These are phyloP conservation scores for Parauchenoglanis ngamensis DNA, from an alignment of 2,797 vertebrate genomes.

Conservation along the genomic window DNA sequence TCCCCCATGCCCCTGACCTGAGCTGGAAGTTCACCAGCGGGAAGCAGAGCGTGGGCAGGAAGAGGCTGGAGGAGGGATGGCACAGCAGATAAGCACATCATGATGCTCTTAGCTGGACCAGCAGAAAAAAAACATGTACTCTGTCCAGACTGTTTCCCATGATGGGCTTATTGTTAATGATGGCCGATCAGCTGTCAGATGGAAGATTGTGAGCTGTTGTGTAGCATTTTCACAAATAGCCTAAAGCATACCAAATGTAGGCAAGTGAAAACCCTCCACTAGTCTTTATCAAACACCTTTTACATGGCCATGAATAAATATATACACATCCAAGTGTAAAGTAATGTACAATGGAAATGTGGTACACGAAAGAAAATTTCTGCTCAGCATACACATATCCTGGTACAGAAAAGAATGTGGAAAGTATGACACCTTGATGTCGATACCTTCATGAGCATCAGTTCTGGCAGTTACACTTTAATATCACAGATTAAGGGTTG, in stretches of 20 bases:
- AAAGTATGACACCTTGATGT: neutral
- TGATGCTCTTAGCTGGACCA: slow-evolving; percentile 28
- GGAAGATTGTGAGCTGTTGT: neutral
- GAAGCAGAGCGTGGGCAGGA: slow-evolving; percentile 64
- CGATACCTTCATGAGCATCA: neutral
- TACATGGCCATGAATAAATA: neutral
- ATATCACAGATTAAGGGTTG: neutral
- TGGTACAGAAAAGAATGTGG: neutral
- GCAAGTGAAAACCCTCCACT: neutral
- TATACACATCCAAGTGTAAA: neutral
- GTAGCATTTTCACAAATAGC: neutral
- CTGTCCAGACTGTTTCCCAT: slow-evolving; percentile 8
- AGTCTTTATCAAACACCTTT: slow-evolving; percentile 4
- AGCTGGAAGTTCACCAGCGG: slow-evolving; percentile 51
- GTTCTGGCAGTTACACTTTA: neutral
- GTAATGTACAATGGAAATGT: neutral
- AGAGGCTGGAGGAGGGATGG: slow-evolving; percentile 72
- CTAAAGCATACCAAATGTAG: slow-evolving; percentile 12
- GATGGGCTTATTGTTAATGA: slow-evolving; percentile 24
- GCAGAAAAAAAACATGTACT: slow-evolving; percentile 12
- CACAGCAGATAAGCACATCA: slow-evolving; percentile 70
- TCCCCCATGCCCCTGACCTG: slow-evolving; percentile 54
- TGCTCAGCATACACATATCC: neutral
- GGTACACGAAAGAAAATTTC: neutral
- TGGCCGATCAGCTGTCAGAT: slow-evolving; percentile 14